Conservation (phyloP, 2,113 vertebrate species). For the Herpetotheres cachinnans region DNA sequence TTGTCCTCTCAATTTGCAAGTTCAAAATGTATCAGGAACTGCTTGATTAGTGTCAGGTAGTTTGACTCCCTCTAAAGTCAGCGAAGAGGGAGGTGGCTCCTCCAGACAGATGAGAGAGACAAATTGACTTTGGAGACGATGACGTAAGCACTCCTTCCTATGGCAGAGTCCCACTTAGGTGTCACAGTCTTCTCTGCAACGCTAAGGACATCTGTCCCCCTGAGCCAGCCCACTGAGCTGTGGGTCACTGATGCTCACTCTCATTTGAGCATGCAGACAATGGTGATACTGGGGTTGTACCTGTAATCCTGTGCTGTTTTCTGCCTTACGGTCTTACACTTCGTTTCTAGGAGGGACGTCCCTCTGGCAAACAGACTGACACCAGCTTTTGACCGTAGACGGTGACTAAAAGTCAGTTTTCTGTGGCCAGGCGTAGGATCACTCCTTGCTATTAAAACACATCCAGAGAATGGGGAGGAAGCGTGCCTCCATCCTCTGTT, state of each 20-base stretch:
- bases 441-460: background rate
- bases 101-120: background rate
- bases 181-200: background rate
- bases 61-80: background rate
- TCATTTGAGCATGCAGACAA: background rate
- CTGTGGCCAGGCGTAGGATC: background rate
- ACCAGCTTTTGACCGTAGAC: background rate
- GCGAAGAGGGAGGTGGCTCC: background rate
- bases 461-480: background rate
- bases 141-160: background rate
- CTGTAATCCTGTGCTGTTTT: background rate
- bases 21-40: background rate
- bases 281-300: fast-evolving
- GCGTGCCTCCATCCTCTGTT: background rate
- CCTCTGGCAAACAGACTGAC: background rate
- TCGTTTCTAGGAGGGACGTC: background rate
- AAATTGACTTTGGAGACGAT: background rate
- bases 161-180: background rate
- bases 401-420: background rate
- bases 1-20: background rate
- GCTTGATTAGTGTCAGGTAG: background rate
- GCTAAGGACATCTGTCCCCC: background rate
- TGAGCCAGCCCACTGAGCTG: background rate
- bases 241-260: no score
- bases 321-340: background rate